Base-by-base conservation (phyloP, 2,797 vertebrate genomes). In the Leptatherina wallacei region DNA sequence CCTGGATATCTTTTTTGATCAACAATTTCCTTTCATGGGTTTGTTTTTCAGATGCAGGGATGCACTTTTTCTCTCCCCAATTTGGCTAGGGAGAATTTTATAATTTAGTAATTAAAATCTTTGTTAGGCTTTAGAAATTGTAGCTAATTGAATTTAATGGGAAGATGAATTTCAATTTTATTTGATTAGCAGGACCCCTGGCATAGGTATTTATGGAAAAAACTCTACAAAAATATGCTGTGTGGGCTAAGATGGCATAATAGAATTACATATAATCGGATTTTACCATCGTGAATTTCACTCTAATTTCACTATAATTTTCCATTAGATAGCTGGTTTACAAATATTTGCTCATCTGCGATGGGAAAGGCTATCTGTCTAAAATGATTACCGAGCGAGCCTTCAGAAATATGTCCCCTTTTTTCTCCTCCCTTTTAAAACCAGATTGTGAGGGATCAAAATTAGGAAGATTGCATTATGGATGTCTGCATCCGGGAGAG, bases 61-160 rank as follows among this genome's bases (percentile, higher is more conserved):
- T 98, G 96, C 94, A 94, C 94, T 96, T 96, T 98, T 99, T 97
- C 94, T 96, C 95, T 96, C 95, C 96, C 96, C 97, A 97, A 97
- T 98, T 98, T 97, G 96, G 96, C 97, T 96, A 97, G 96, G 95
- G 97, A 99, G 97, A 99, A 97, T 98, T 98, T 97, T 97, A 98
- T 98, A 98, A 99, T 99, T 98, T 98, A 99, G 97, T 99, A 99
- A 99, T 99, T 99, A 98, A 99, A 99, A 99, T 99, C 97, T 99
- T 98, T 98, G 97, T 98, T 99, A 99, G 97, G 97, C 97, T 99
- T 98, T 99, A 97, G 97, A 98, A 99, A 99, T 99, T 98, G 97
- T 95, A 89, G 93, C 96, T 99, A 99, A 99, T 99, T 99, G 96
- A 98, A 98, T 99, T 99, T 99, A 99, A 99, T 98, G 96, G 97